Base-by-base conservation (phyloP, 2,888 invertebrate species). In the Spicauda simplicius region DNA sequence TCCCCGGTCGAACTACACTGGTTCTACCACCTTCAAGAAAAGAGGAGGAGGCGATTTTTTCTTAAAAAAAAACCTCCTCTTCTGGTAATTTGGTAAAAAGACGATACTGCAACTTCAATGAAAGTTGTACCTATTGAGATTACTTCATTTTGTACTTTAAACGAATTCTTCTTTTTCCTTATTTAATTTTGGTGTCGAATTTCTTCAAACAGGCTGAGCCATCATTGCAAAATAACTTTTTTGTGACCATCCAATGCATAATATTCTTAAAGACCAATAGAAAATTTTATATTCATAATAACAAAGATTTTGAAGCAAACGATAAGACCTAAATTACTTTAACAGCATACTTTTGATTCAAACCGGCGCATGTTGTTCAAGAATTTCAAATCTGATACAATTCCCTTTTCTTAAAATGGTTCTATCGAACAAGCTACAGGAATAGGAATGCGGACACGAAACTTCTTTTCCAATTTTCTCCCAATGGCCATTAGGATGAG, bases 401-500 rank as follows among this genome's bases (percentile, higher is more conserved):
- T 67, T 67, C 62, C 41, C 33, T 57, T 67, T 68, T 53, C 62
- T 57, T 57, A 52, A 62, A 68, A 62, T 62, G 25, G 67, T 68
- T 68, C 67, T 45, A 68, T 62, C 67, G 64, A 72, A 70, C 59
- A 59, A 62, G 64, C 72, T 71, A 59, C 69, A 69, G 69, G 68
- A 72, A 73, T 85, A 83, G 83, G 82, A 87, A 88, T 78, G 81
- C 77, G 82, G 84, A 82, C 81, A 85, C 82, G 87, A 88, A 90
- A 90, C 88, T 91, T 91, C 89, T 85, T 89, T 90, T 91, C 92
- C 91, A 91, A 92, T 92, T 91, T 92, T 91, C 92, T 90, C 85
- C 87, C 87, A 89, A 91, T 92, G 89, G 91, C 92, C 90, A 92
- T 93, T 93, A 91, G 88, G 90, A 92, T 91, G 92, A 92, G 88